These are phyloP conservation scores for Tribolium madens DNA, from an alignment of 1,140 invertebrate genomes.

Conservation along the genomic window DNA sequence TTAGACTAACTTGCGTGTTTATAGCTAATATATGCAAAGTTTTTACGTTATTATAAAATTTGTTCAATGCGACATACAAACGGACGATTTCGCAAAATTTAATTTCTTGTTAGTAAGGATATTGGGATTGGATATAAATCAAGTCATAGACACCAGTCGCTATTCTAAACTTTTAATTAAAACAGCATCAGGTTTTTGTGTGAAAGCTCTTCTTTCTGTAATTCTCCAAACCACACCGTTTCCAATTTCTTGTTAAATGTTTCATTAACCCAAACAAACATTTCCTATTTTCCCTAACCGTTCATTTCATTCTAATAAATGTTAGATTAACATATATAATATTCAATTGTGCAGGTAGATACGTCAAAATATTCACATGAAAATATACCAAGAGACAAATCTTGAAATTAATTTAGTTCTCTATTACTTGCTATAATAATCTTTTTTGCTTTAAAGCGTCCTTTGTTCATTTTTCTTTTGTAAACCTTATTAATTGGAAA, in stretches of 20 bases:
- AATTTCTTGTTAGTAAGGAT: conserved; percentile 17
- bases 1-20: background rate
- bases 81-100: conserved; percentile 13
- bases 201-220: conserved; percentile 31
- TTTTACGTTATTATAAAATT: background rate
- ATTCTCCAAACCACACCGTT: conserved; percentile 34
- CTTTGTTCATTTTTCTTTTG: background rate
- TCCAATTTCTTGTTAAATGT: conserved; percentile 40
- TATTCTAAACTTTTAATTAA: conserved; percentile 43
- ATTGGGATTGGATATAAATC: conserved; percentile 33
- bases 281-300: conserved; percentile 43
- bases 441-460: background rate
- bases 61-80: background rate
- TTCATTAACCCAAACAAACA: conserved; percentile 42
- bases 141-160: conserved; percentile 37
- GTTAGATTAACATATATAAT: conserved; percentile 4
- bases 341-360: background rate
- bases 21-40: background rate
- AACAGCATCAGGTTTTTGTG: conserved; percentile 14
- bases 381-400: background rate
- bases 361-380: background rate
- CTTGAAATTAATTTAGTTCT: background rate
- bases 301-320: conserved; percentile 27
- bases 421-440: background rate
- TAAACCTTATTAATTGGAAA: background rate